Evolutionary conservation across 2,113 vertebrate species (phyloP), one percentile per base, ranked within the genome.

Genomic region (Lutjanus erythropterus): DNA sequence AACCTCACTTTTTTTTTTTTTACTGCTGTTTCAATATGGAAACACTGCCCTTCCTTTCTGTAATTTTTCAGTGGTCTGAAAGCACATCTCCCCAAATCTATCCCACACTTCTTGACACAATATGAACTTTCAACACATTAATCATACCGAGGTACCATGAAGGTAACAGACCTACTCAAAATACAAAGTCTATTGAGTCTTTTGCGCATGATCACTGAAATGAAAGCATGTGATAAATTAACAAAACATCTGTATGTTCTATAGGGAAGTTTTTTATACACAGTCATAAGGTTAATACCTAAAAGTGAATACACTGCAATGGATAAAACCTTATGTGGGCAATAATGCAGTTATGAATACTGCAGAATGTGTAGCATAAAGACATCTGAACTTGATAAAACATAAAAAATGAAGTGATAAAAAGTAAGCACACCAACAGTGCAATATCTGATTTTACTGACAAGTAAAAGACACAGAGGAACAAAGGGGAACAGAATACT

Each of bases 11-110:
- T 65, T 35, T 59, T 27, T n/a, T n/a, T n/a, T n/a, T n/a, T n/a
- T n/a, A 33, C 66, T 61, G 52, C 49, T 37, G 35, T 79, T 75
- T 85, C 60, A 68, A 37, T 37, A 39, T 46, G 19, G 60, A 71
- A 29, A 21, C 9, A 2, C 58, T 61, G 60, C 25, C 6, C 3
- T 19, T 58, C 3, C n/a, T 58, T 53, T 47, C 50, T 59, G 39
- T 33, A 68, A 27, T 35, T 42, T 21, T 41, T 27, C 33, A 71
- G 29, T 1, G 27, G 14, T 23, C 35, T 58, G 41, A 71, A 29
- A 33, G 19, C 31, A 9, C 3, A 65, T 46, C 44, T 44, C n/a
- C 52, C 5, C 14, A 10, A 3, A n/a, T 41, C 11, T 33, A 41
- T 42, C 18, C 42, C 25, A 60, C 29, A 25, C 12, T 37, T 62